A percentile compares a stretch with the other conserved stretches of the same genome.
Conservation (phyloP, 2,888 invertebrate genomes). For the Drosophila rellima region DNA sequence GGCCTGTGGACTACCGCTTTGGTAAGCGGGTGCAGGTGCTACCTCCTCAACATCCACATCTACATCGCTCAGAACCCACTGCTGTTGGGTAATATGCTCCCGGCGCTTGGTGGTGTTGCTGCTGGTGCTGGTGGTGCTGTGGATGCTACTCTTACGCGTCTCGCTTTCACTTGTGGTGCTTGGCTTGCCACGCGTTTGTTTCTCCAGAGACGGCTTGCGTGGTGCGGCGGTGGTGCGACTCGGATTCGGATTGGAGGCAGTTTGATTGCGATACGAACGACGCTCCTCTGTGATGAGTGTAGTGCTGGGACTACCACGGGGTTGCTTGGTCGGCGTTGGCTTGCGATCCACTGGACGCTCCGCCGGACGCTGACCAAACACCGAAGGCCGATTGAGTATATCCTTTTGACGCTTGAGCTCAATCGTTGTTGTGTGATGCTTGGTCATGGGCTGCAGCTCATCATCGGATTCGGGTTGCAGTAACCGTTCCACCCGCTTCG, state of each 20-base stretch:
- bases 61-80: slow-evolving; percentile 65
- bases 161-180: slow-evolving; percentile 14
- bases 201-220: slow-evolving; percentile 54
- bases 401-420: slow-evolving; percentile 85
- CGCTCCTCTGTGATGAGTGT: slow-evolving; percentile 58
- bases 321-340: slow-evolving; percentile 14
- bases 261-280: slow-evolving; percentile 42
- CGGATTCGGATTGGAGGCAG: slow-evolving; percentile 18
- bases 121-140: slow-evolving; percentile 15
- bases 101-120: slow-evolving; percentile 39
- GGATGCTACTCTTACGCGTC: slow-evolving; percentile 27
- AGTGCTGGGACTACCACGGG: slow-evolving; percentile 40
- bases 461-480: slow-evolving; percentile 87
- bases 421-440: slow-evolving; percentile 77
- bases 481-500: slow-evolving; percentile 19
- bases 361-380: slow-evolving; percentile 41
- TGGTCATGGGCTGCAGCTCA: slow-evolving; percentile 89
- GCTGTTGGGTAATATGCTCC: slow-evolving; percentile 62
- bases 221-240: slow-evolving; percentile 22
- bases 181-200: slow-evolving; percentile 20
- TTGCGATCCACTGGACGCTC: slow-evolving; percentile 36
- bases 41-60: slow-evolving; percentile 58
- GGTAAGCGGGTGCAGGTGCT: slow-evolving; percentile 29
- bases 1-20: slow-evolving; percentile 27
- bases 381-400: slow-evolving; percentile 87